Percentiles rank a stretch among this genome's conserved stretches.
Conservation (phyloP, 2,797 vertebrate genomes). For the Odontamblyopus rebecca region DNA sequence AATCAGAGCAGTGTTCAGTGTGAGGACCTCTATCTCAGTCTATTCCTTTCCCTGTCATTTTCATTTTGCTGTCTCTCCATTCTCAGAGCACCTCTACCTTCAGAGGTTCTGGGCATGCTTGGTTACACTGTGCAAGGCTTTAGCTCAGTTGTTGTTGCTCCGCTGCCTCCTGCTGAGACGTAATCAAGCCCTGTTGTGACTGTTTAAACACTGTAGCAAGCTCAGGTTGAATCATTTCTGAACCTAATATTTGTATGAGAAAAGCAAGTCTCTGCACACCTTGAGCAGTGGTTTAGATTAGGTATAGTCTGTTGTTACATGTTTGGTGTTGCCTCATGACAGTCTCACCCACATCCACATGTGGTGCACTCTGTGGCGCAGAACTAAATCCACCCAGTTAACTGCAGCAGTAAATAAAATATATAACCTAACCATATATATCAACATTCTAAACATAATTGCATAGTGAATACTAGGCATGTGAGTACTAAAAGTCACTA, state of each 20-base stretch:
- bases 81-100: conserved; percentile 16
- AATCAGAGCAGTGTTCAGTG: conserved; percentile 52
- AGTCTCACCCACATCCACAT: background rate
- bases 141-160: conserved; percentile 46
- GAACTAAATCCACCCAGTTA: background rate
- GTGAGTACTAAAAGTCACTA: too few species aligned
- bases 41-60: conserved; percentile 48
- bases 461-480: too few species aligned
- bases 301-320: background rate
- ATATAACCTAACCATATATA: too few species aligned
- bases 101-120: conserved; percentile 33
- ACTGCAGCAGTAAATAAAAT: too few species aligned
- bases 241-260: conserved; percentile 57
- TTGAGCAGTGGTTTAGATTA: conserved; percentile 34
- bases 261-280: conserved; percentile 33
- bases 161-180: conserved; percentile 54
- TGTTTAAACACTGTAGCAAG: conserved; percentile 64
- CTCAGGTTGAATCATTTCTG: conserved; percentile 59
- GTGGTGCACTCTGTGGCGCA: background rate
- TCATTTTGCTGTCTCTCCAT: conserved; percentile 40
- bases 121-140: conserved; percentile 43
- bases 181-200: conserved; percentile 74
- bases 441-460: too few species aligned
- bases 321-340: conserved; percentile 13
- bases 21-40: conserved; percentile 53